A percentile compares a stretch with the other conserved stretches of the same genome.
phyloP scores from a whole-genome alignment of 2,888 invertebrate species.

The Cyaniris semiargus region DNA sequence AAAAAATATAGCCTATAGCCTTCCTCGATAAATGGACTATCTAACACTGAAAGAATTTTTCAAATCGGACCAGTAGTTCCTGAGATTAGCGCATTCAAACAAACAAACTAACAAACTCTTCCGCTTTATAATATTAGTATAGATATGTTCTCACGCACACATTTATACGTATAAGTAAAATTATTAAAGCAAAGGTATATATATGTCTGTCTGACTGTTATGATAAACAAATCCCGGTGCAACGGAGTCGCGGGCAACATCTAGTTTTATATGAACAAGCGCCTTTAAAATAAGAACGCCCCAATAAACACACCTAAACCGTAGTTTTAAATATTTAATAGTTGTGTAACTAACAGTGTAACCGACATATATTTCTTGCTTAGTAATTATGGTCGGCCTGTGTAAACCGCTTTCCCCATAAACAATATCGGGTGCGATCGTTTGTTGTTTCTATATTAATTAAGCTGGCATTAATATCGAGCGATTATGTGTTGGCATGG shows the following conservation, averaged over 20 bases:
- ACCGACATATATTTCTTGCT: slow-evolving; percentile 46
- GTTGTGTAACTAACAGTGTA: slow-evolving; percentile 23
- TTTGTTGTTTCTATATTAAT: slow-evolving; percentile 59
- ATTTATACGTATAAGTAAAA: too few species aligned
- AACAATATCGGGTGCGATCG: slow-evolving; percentile 58
- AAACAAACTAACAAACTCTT: too few species aligned
- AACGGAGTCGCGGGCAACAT: background rate
- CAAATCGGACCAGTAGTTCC: too few species aligned
- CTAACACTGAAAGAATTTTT: too few species aligned
- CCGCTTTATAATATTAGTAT: too few species aligned
- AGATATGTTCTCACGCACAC: too few species aligned
- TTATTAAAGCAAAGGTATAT: too few species aligned
- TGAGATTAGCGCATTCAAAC: too few species aligned
- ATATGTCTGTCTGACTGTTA: background rate
- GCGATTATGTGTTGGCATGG: slow-evolving; percentile 39
- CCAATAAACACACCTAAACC: background rate
- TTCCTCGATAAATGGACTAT: too few species aligned
- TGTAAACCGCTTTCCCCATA: slow-evolving; percentile 57
- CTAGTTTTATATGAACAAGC: background rate
- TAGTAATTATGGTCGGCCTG: slow-evolving; percentile 58
- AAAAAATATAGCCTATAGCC: too few species aligned
- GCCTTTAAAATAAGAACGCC: background rate
- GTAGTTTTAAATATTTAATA: slow-evolving; percentile 13
- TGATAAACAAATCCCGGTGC: background rate
- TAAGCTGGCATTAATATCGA: slow-evolving; percentile 45